Conservation (phyloP, 1,140 invertebrate genomes). For the Brachionus sp. region DNA sequence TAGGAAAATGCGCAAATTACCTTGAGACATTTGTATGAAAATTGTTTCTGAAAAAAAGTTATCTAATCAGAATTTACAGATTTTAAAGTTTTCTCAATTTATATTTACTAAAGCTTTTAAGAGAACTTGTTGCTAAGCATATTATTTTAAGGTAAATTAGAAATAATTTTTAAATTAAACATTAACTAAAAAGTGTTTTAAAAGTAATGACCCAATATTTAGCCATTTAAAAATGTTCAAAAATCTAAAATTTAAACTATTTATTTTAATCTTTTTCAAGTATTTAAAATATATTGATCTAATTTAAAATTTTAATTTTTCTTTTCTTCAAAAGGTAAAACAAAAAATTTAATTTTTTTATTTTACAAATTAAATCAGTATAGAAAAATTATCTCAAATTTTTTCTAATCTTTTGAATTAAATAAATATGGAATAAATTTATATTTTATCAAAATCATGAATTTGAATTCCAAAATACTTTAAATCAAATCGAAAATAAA, state of each 20-base stretch:
- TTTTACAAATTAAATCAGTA: neutral
- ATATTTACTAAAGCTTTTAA: neutral
- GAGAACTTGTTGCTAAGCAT: neutral
- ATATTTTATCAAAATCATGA: no score
- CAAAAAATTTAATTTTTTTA: neutral
- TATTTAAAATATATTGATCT: neutral
- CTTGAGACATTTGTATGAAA: neutral
- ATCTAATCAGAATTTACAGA: slow-evolving; percentile 4
- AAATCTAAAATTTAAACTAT: neutral
- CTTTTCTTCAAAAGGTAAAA: neutral
- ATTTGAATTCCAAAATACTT: no score
- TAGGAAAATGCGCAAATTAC: neutral
- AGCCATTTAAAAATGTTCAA: neutral
- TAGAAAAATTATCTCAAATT: neutral
- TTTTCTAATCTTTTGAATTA: neutral
- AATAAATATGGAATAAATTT: no score
- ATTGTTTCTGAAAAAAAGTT: neutral
- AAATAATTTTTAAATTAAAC: neutral
- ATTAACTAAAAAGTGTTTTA: neutral
- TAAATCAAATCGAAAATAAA: no score
- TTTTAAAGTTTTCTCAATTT: neutral
- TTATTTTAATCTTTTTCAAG: neutral
- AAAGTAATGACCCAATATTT: neutral
- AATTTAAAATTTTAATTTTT: slow-evolving; percentile 8
- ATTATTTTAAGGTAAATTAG: neutral